Evolutionary conservation across 2,113 vertebrate genomes (phyloP).

Genomic region (Sigmodon hispidus): DNA sequence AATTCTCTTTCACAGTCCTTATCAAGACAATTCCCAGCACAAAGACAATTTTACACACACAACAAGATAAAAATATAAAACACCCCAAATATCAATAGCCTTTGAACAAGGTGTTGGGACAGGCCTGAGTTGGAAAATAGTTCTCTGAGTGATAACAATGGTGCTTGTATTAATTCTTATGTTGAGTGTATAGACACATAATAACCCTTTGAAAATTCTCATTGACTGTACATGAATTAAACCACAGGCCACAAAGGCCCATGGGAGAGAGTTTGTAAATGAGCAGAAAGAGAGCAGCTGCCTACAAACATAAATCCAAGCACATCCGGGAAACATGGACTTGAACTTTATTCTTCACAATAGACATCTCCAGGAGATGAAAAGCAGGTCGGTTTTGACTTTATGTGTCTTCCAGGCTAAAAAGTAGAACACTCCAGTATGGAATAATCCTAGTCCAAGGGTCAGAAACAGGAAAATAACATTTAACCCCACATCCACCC

Average conservation of each 20-base stretch:
- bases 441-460: not conserved
- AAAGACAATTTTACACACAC: not conserved
- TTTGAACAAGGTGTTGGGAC: not conserved
- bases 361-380: not conserved
- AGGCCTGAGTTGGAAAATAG: not conserved
- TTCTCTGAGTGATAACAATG: not conserved
- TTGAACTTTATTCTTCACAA: not conserved
- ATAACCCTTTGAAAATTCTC: not conserved
- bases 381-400: not conserved
- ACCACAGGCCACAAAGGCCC: not conserved
- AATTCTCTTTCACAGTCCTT: not conserved
- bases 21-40: not conserved
- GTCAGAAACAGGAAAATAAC: not conserved
- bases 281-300: not conserved
- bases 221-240: not conserved
- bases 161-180: not conserved
- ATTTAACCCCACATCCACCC: not conserved
- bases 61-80: not conserved
- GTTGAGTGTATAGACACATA: not conserved
- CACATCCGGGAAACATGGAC: not conserved
- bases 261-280: not conserved
- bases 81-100: not conserved
- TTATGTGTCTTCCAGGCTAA: not conserved
- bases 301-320: no score
- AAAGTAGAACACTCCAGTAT: not conserved